Percentiles rank a stretch among this genome's conserved stretches.
Evolutionary conservation across 2,888 invertebrate species (phyloP).

Genomic region (Criorhina ranunculi): DNA sequence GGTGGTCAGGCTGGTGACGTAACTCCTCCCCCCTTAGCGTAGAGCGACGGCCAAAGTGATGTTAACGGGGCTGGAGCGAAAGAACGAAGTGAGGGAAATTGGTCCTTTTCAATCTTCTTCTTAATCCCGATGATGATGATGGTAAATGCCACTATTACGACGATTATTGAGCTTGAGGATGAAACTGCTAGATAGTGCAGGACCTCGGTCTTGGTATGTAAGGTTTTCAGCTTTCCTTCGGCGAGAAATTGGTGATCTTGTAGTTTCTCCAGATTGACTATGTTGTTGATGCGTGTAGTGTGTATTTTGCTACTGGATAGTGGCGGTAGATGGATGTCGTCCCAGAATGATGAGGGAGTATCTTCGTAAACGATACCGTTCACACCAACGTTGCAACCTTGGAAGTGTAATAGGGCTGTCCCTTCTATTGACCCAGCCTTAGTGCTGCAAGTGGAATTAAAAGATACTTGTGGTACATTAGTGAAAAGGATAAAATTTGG

Average conservation of each 20-base stretch:
- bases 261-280: slow-evolving; percentile 25
- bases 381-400: slow-evolving; percentile 5
- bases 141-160: background rate
- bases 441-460: slow-evolving; percentile 42
- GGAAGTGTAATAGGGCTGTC: slow-evolving; percentile 33
- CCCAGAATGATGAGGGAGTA: slow-evolving; percentile 18
- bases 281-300: background rate
- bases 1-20: slow-evolving; percentile 15
- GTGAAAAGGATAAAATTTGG: slow-evolving; percentile 38
- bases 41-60: slow-evolving; percentile 28
- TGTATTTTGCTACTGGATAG: slow-evolving; percentile 29
- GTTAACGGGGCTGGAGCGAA: slow-evolving; percentile 1
- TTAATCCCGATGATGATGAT: background rate
- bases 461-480: slow-evolving; percentile 23
- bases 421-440: background rate
- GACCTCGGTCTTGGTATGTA: background rate
- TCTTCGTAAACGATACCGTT: slow-evolving; percentile 40
- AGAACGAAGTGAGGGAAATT: background rate
- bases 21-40: slow-evolving; percentile 21
- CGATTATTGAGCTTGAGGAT: background rate
- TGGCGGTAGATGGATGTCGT: slow-evolving; percentile 24
- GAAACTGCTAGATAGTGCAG: background rate
- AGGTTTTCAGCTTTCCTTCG: background rate
- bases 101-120: background rate
- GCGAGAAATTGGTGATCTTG: slow-evolving; percentile 11